Evolutionary conservation across 1,140 invertebrate species (phyloP).

Genomic region (Caligus rogercresseyi): DNA sequence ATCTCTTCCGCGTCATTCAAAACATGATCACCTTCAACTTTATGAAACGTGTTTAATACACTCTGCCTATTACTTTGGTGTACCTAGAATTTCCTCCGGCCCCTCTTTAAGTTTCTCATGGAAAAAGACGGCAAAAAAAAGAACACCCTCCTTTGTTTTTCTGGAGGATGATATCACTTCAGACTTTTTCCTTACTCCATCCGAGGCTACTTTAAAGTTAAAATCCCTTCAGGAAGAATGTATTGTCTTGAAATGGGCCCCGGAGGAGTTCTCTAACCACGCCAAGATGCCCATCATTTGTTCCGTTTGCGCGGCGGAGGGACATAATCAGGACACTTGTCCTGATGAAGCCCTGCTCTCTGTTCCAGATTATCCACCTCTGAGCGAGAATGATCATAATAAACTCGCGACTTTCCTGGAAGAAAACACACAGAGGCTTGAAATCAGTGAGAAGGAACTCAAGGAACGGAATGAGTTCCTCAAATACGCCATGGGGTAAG

Average conservation of each 20-base stretch:
- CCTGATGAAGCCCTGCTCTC: slow-evolving; percentile 35
- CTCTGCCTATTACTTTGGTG: background rate
- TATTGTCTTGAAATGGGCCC: background rate
- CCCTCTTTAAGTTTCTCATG: background rate
- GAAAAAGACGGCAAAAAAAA: background rate
- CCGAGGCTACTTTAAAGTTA: background rate
- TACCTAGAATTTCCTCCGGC: background rate
- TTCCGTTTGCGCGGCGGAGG: slow-evolving; percentile 34
- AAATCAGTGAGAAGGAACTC: slow-evolving; percentile 27
- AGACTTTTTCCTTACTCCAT: background rate
- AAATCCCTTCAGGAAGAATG: background rate
- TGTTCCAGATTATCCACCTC: slow-evolving; percentile 28
- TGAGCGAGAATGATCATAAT: slow-evolving; percentile 23
- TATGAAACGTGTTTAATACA: slow-evolving; percentile 7
- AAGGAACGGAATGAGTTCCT: slow-evolving; percentile 29
- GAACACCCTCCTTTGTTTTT: too few species aligned
- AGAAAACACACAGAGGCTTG: slow-evolving; percentile 23
- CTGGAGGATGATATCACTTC: background rate
- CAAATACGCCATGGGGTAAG: slow-evolving; percentile 29
- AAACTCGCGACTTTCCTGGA: background rate
- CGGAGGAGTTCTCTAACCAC: background rate
- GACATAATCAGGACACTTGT: slow-evolving; percentile 35
- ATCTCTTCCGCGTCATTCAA: slow-evolving; percentile 12
- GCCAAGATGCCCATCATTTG: slow-evolving; percentile 31
- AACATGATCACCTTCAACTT: background rate